phyloP scores from a whole-genome alignment of 2,888 invertebrate species.

The Melieria picta region DNA sequence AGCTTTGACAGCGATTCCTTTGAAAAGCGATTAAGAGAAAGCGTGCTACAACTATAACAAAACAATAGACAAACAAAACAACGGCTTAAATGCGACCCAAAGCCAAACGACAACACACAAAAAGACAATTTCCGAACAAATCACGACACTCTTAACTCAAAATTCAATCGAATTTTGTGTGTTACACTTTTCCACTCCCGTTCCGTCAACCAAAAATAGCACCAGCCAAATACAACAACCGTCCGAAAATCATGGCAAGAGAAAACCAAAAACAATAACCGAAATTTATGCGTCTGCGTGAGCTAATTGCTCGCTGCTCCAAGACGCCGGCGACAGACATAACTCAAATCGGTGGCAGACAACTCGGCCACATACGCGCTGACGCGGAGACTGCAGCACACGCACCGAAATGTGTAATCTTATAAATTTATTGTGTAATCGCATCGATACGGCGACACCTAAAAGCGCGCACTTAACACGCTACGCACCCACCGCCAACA shows the following conservation, averaged over 20 bases:
- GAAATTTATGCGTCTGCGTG: slow-evolving; percentile 22
- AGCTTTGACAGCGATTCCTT: not conserved
- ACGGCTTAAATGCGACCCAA: not conserved
- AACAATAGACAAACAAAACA: no score
- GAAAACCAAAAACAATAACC: slow-evolving; percentile 18
- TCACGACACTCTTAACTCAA: slow-evolving; percentile 2
- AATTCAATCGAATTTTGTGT: slow-evolving; percentile 1
- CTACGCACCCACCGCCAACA: not conserved
- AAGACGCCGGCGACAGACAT: not conserved
- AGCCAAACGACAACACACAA: not conserved
- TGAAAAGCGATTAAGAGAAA: no score
- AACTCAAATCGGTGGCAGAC: not conserved
- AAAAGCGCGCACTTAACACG: not conserved
- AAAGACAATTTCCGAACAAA: not conserved
- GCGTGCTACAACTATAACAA: no score
- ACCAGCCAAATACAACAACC: not conserved
- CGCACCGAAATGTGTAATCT: slow-evolving; percentile 26
- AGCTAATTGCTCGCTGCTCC: slow-evolving; percentile 22
- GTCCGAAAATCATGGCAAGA: slow-evolving; percentile 4
- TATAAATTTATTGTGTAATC: slow-evolving; percentile 36
- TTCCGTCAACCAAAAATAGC: not conserved
- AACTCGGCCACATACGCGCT: not conserved
- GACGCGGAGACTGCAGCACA: not conserved
- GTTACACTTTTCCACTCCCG: not conserved
- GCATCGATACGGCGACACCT: slow-evolving; percentile 34